Conservation (phyloP, 2,113 vertebrate genomes). For the Gymnorhina tibicen region DNA sequence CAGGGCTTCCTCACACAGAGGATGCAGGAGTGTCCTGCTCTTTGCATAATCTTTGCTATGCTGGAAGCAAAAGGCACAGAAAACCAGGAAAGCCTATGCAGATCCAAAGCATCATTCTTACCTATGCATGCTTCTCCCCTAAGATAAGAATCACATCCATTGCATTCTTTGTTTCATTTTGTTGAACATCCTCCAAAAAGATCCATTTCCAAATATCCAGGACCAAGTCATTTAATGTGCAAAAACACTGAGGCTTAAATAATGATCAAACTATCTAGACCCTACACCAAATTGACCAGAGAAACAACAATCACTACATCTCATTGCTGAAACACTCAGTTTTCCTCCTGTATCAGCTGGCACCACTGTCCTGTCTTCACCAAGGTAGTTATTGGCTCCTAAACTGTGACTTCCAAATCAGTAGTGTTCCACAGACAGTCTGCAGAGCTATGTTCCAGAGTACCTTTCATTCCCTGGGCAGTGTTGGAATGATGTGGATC, state of each 20-base stretch:
- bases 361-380: background rate
- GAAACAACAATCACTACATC: background rate
- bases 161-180: background rate
- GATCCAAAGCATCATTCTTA: background rate
- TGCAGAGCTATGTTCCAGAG: background rate
- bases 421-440: background rate
- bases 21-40: background rate
- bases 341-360: background rate
- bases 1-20: background rate
- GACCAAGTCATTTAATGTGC: background rate
- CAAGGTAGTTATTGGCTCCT: background rate
- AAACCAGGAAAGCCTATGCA: background rate
- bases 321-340: background rate
- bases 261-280: background rate
- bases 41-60: background rate
- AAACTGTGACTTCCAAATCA: background rate
- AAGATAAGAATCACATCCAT: background rate
- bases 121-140: background rate
- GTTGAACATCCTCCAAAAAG: background rate
- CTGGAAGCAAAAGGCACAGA: background rate
- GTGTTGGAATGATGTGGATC: background rate
- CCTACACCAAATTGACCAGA: background rate
- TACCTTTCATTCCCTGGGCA: background rate
- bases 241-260: background rate
- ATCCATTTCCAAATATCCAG: background rate